Percentiles rank a stretch among this genome's conserved stretches.
Evolutionary conservation across 2,113 vertebrate genomes (phyloP).

Genomic region (Theropithecus gelada): DNA sequence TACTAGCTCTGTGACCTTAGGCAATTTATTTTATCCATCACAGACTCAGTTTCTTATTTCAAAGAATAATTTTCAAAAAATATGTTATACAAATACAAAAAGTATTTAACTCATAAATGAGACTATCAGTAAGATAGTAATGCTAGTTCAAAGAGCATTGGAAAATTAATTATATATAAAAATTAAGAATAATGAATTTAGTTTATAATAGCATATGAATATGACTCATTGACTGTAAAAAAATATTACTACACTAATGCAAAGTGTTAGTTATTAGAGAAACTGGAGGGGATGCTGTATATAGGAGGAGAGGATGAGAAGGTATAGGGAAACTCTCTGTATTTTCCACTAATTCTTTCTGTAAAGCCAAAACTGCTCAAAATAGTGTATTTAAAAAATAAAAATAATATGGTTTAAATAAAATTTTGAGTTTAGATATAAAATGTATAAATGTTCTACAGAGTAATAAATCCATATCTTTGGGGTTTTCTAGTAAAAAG

Average conservation of each 20-base stretch:
- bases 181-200: not conserved
- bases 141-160: not conserved
- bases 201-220: not conserved
- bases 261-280: not conserved
- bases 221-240: not conserved
- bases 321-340: not conserved
- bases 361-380: not conserved
- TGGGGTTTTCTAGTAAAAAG: not conserved
- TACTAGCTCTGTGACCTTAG: not conserved
- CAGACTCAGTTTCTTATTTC: not conserved
- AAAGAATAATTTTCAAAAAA: not conserved
- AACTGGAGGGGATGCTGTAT: fast-evolving
- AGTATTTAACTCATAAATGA: not conserved
- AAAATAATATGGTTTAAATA: not conserved
- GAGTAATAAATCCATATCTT: not conserved
- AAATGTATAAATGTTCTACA: not conserved
- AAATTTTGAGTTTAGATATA: not conserved
- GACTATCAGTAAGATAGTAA: not conserved
- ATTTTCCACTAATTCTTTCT: not conserved
- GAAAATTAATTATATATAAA: not conserved
- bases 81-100: not conserved
- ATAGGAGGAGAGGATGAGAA: not conserved
- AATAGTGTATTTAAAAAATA: not conserved
- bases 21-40: not conserved
- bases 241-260: not conserved